Base-by-base conservation (phyloP, 1,140 invertebrate genomes). In the Eufriesea mexicana region DNA sequence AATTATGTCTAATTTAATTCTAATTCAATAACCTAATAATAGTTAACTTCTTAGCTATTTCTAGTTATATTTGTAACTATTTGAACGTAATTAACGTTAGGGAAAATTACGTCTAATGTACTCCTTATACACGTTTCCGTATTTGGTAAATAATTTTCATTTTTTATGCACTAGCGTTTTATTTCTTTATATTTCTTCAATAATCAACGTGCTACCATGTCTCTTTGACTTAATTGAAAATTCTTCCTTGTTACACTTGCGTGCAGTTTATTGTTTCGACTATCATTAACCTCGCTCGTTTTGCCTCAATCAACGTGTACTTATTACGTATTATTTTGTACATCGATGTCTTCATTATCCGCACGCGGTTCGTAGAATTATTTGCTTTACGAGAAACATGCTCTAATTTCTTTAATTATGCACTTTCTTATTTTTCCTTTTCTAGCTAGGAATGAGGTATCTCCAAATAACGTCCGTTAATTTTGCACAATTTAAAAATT, bases 291-390 rank as follows among this genome's bases (percentile, higher is more conserved):
- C 42, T 51, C 20, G 8, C 18, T 49, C n/a, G 16, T 54, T 64
- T 54, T 42, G 12, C 47, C 23, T 49, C 74, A 54, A 76, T 51
- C 54, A 76, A 28, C 20, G 20, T 76, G 35, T 10, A 35, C 54
- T 28, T 66, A 42, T 51, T 76, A 20, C 14, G 9, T 66, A 51
- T 35, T 54, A 64, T 35, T 73, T 73, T 18, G 12, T 20, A 10
- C 6, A 54, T 16, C 42, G 20, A 14, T n/a, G 12, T 51, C 47
- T 64, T 10, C n/a, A 76, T 76, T 76, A 76, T 51, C 74, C 49
- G 74, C 74, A 76, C 59, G 74, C 20, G 25, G 18, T 51, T 35
- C 45, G 25, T 51, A 35, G 64, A 75, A 64, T 66, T 66, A 66
- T 54, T 76, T 76, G 2, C 28, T 51, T 76, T 75, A 49, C 73